Base-by-base conservation (phyloP, 2,113 vertebrate genomes). In the Xyliphius kryptos region DNA sequence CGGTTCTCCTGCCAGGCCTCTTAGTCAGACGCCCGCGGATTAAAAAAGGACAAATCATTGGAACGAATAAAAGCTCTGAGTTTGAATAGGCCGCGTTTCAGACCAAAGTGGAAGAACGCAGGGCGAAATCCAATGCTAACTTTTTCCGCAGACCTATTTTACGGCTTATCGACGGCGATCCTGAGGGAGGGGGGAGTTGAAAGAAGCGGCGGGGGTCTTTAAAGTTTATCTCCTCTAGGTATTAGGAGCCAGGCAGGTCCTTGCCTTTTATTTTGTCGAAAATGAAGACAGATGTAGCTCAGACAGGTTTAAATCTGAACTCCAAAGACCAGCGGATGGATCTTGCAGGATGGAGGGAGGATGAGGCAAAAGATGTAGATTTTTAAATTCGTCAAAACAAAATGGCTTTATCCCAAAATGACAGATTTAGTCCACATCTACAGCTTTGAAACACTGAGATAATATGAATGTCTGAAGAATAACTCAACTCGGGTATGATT, bases 161-260 rank as follows among this genome's bases (percentile, higher is more conserved):
- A 49, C 62, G 49, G 59, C 74, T 80, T 82, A 77, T 80, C 76
- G 79, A 75, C 76, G 74, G 78, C 76, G 70, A 56, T 17, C 26
- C 20, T 41, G 63, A 12, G 65, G 63, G 65, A 61, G 64, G 22
- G 48, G 69, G 63, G 36, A 73, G 76, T 72, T 79, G 53, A 82
- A 81, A 78, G 74, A 50, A 68, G 64, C 68, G 69, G 60, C 59
- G 41, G 71, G 73, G 67, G 57, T 71, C 66, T 76, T 73, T 78
- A 61, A 69, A 73, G 65, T 71, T 68, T 32, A 71, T 71, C 71
- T 76, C 62, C 19, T 3, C 48, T 46, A 53, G 76, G 57, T 55
- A 56, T 73, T 48, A 13, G 41, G 55, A 75, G 78, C 70, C 56
- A 75, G 72, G 65, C 71, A 61, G 56, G 32, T 56, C 57, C 61